Conservation (phyloP, 2,888 invertebrate genomes). For the Lasioglossum oenotherae region DNA sequence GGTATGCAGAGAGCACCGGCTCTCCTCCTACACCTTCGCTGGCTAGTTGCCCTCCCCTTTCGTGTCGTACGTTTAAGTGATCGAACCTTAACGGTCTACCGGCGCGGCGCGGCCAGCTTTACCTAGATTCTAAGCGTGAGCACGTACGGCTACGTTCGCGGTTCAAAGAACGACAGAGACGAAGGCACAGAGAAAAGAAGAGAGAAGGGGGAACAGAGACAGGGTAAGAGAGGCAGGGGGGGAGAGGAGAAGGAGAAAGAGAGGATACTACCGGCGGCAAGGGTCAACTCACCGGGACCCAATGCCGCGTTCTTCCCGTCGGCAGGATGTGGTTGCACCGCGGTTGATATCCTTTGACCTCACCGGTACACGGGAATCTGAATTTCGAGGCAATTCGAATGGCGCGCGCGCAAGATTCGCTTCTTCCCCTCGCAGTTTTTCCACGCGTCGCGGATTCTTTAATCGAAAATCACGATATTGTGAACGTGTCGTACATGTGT, state of each 20-base stretch:
- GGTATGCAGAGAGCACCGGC: slow-evolving; percentile 47
- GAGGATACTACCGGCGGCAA: slow-evolving; percentile 56
- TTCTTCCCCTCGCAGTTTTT: background rate
- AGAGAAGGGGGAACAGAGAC: background rate
- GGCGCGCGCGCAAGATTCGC: background rate
- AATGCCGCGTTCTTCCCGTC: slow-evolving; percentile 47
- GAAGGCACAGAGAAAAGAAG: background rate
- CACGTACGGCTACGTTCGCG: slow-evolving; percentile 42
- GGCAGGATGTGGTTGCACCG: slow-evolving; percentile 52
- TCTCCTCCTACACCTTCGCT: slow-evolving; percentile 59
- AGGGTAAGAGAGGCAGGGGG: background rate
- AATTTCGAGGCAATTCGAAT: slow-evolving; percentile 28
- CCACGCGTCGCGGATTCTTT: too few relatives aligned
- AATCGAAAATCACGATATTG: too few relatives aligned
- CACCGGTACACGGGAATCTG: slow-evolving; percentile 39
- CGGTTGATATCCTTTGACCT: slow-evolving; percentile 62
- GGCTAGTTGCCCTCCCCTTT: slow-evolving; percentile 66
- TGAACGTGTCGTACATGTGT: too few relatives aligned
- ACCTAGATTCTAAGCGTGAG: slow-evolving; percentile 68
- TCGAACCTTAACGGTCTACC: slow-evolving; percentile 78
- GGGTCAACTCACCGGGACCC: slow-evolving; percentile 63
- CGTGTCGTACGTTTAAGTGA: slow-evolving; percentile 75
- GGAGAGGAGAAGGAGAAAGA: slow-evolving; percentile 1
- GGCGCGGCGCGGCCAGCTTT: slow-evolving; percentile 65
- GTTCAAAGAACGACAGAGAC: background rate